Conservation (phyloP, 2,888 invertebrate genomes). For the Amiota mariae region DNA sequence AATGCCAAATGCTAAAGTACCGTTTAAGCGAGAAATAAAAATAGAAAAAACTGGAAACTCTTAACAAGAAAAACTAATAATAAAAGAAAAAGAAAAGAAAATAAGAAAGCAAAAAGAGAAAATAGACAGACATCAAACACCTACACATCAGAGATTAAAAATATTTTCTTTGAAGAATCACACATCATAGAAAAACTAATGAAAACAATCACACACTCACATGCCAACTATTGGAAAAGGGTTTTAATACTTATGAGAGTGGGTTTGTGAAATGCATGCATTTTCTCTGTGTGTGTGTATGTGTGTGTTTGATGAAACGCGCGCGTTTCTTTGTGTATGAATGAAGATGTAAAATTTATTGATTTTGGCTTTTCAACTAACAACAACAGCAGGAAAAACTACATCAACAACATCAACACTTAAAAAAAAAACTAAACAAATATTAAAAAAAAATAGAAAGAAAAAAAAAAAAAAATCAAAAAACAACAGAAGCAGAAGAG, state of each 20-base stretch:
- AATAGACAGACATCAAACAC: neutral
- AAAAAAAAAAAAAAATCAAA: slow-evolving; percentile 29
- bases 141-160: neutral
- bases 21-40: neutral
- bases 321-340: neutral
- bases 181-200: neutral
- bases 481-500: slow-evolving; percentile 31
- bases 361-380: slow-evolving; percentile 39
- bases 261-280: neutral
- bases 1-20: neutral
- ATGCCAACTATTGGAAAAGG: neutral
- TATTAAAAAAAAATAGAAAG: neutral
- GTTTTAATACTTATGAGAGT: neutral
- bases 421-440: too few relatives aligned
- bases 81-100: neutral
- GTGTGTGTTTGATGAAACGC: neutral
- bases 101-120: neutral
- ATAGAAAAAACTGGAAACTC: neutral
- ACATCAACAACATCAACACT: slow-evolving; percentile 20
- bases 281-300: slow-evolving; percentile 4
- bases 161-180: too few relatives aligned
- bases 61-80: neutral
- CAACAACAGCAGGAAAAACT: slow-evolving; percentile 26
- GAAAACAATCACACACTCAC: slow-evolving; percentile 3
- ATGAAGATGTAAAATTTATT: slow-evolving; percentile 33